Evolutionary conservation across 2,113 vertebrate genomes (phyloP), one percentile per base, ranked within the genome.

Genomic region (Motacilla alba): DNA sequence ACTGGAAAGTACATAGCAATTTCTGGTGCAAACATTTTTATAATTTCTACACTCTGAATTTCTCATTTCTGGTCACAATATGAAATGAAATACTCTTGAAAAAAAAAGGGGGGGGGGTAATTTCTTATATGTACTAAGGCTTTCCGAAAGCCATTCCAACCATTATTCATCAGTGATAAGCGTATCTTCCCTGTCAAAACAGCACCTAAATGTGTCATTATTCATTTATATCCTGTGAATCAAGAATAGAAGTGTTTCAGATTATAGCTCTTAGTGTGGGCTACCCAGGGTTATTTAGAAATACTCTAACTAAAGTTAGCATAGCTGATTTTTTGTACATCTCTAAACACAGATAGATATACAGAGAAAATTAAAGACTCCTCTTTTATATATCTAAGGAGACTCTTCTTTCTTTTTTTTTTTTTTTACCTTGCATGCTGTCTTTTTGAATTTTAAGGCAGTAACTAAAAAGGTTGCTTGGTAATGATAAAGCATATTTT

Each of bases 71-170:
- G 4, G 7, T 79, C 30, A 55, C 10, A 83, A 26, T 7, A 24
- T 15, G 17, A 76, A 83, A 55, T 30, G 0, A 79, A 72, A 83
- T 59, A 46, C 50, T 80, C 3, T 59, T 30, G 10, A 7, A 59
- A 39, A 66, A 60, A 53, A 59, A 37, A 4, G 0, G 0, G 4
- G 3, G 8, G 0, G 4, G 1, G 0, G 2, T 22, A n/a, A 28
- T 55, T 59, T 81, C 3, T 81, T 43, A 5, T 7, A 20, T 43
- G 2, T 49, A 47, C 9, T 74, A 56, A 78, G 24, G 6, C 3
- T 64, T 70, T 72, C 53, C 3, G 13, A 70, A 58, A 67, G 5
- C 2, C 15, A 49, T 15, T 60, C 4, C 24, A 49, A 80, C 24
- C 0, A 0, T 47, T 85, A 43, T 49, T 88, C 10, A 20, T 26